Percentiles rank a stretch among this genome's conserved stretches.
Conservation (phyloP, 2,888 invertebrate genomes). For the Chloroclystis v-ata region DNA sequence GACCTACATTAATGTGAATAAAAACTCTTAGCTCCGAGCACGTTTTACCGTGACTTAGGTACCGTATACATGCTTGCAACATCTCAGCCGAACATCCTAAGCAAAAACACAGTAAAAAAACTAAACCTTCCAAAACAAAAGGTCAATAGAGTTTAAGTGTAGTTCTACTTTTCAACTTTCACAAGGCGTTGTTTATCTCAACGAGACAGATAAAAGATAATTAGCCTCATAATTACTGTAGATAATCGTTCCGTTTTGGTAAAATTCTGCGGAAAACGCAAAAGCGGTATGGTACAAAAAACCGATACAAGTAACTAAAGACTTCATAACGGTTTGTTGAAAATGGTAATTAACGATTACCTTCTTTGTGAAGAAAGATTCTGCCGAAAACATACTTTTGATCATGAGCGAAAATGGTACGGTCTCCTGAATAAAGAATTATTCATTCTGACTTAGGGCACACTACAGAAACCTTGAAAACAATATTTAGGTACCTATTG, state of each 20-base stretch:
- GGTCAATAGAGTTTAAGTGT: conserved; percentile 56
- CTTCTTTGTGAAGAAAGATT: neutral
- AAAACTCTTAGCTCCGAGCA: no score
- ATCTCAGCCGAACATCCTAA: conserved; percentile 17
- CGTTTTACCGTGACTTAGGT: conserved; percentile 9
- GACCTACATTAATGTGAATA: neutral
- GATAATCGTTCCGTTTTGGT: conserved; percentile 20
- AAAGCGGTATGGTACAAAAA: conserved; percentile 20
- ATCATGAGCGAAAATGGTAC: no score
- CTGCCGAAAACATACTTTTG: no score
- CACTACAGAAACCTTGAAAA: no score
- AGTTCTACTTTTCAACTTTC: conserved; percentile 56
- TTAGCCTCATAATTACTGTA: conserved; percentile 34
- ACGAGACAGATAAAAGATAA: conserved; percentile 37
- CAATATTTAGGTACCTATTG: no score
- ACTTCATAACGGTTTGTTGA: no score
- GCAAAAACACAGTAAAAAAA: conserved; percentile 28
- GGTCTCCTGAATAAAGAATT: no score
- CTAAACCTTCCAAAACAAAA: conserved; percentile 45
- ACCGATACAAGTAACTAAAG: neutral
- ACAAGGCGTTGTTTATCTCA: conserved; percentile 33
- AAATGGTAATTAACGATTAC: neutral
- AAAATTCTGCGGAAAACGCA: conserved; percentile 13
- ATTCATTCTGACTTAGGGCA: no score
- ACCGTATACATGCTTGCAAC: neutral